A percentile compares a stretch with the other conserved stretches of the same genome.
phyloP scores from a whole-genome alignment of 1,140 invertebrate genomes.

The Ceratoteleas bidentatus region DNA sequence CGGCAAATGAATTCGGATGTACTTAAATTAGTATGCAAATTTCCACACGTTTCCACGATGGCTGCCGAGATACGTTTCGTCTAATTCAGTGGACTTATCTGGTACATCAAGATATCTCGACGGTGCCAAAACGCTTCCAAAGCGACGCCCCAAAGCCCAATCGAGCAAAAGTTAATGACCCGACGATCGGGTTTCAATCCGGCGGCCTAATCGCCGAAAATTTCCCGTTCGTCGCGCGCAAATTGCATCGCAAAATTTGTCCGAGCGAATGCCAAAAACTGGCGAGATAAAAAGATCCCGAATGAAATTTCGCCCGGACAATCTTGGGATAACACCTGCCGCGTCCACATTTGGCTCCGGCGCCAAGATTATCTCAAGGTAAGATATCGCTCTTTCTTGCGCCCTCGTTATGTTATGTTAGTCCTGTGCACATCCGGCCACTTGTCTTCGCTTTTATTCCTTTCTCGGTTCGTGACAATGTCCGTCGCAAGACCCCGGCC shows the following conservation, averaged over 20 bases:
- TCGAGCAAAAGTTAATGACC: too few species aligned
- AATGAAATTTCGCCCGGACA: constrained; percentile 40
- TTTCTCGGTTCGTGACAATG: constrained; percentile 71
- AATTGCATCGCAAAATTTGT: too few species aligned
- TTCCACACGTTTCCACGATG: too few species aligned
- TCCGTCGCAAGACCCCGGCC: constrained; percentile 67
- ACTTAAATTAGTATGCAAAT: too few species aligned
- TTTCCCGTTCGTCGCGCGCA: not conserved
- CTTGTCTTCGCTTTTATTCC: constrained; percentile 58
- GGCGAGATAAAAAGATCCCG: constrained; percentile 13
- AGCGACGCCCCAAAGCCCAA: too few species aligned
- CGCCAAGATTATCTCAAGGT: constrained; percentile 47
- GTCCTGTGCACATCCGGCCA: constrained; percentile 33
- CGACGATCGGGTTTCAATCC: too few species aligned
- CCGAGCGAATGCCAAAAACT: not conserved
- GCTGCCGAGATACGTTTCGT: too few species aligned
- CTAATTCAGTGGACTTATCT: too few species aligned
- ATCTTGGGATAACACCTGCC: constrained; percentile 45
- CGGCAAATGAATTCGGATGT: too few species aligned
- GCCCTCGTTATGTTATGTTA: constrained; percentile 40
- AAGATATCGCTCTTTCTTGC: constrained; percentile 36
- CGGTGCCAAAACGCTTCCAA: too few species aligned
- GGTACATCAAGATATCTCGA: too few species aligned
- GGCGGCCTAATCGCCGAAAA: not conserved
- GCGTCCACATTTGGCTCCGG: constrained; percentile 33